Evolutionary conservation across 2,113 vertebrate genomes (phyloP).

Genomic region (Oreochromis spilurus): DNA sequence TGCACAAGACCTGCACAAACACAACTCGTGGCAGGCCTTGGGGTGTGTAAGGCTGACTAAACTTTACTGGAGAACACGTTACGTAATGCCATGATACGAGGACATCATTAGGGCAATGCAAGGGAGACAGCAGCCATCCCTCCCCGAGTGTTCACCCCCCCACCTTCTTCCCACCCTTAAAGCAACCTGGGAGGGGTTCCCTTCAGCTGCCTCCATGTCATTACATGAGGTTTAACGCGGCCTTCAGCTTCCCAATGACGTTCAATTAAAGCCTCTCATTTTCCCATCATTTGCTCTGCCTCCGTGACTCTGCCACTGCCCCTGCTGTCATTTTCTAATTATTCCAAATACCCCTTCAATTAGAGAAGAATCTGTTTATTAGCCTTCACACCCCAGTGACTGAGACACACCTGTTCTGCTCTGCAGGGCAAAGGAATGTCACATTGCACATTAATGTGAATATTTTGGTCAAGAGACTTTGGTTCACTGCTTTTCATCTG

Average conservation of each 20-base stretch:
- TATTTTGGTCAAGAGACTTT: neutral
- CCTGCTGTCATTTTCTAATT: constrained; percentile 52
- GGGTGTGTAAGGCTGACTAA: constrained; percentile 24
- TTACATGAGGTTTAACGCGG: constrained; percentile 40
- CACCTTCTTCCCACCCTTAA: neutral
- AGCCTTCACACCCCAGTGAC: neutral
- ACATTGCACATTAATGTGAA: neutral
- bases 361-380: constrained; percentile 24
- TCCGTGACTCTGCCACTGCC: neutral
- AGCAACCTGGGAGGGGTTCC: constrained; percentile 42
- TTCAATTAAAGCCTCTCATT: constrained; percentile 60
- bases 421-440: neutral
- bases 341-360: constrained; percentile 34
- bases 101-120: constrained; percentile 53
- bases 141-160: neutral
- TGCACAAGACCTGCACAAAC: neutral
- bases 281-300: constrained; percentile 37
- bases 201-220: constrained; percentile 49
- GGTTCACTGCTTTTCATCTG: neutral
- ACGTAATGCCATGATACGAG: constrained; percentile 48
- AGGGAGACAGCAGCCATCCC: constrained; percentile 7
- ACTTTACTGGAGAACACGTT: constrained; percentile 41
- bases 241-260: constrained; percentile 55
- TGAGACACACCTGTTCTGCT: neutral
- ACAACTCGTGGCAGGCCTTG: neutral